phyloP scores from a whole-genome alignment of 2,797 vertebrate genomes.

The Antrozous pallidus region DNA sequence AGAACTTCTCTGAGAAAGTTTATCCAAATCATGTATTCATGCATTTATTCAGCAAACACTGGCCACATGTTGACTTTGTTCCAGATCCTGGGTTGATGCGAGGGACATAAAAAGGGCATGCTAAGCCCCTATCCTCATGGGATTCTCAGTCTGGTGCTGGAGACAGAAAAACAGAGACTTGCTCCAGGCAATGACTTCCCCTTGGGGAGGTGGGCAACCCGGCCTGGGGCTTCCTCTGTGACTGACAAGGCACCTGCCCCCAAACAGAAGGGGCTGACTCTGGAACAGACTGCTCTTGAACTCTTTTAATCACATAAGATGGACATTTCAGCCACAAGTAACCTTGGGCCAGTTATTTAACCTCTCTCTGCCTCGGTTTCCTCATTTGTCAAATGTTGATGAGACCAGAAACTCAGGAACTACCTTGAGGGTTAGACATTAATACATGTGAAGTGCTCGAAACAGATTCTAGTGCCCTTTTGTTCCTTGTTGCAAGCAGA shows the following conservation, averaged over 20 bases:
- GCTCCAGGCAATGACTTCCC: neutral
- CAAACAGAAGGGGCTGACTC: neutral
- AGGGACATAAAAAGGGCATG: neutral
- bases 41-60: neutral
- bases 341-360: neutral
- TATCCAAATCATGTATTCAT: neutral
- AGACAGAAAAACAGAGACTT: neutral
- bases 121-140: neutral
- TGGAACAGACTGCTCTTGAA: neutral
- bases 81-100: neutral
- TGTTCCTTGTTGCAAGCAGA: neutral
- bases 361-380: neutral
- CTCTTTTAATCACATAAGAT: neutral
- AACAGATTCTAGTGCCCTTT: neutral
- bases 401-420: neutral
- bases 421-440: neutral
- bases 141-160: neutral
- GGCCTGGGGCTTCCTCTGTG: neutral
- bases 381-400: neutral
- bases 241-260: neutral
- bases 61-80: neutral
- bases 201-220: neutral
- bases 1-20: neutral
- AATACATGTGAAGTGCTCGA: fast-evolving
- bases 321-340: neutral